Percentiles rank a stretch among this genome's conserved stretches.
phyloP scores from a whole-genome alignment of 2,797 vertebrate genomes.

The Denticeps clupeoides region DNA sequence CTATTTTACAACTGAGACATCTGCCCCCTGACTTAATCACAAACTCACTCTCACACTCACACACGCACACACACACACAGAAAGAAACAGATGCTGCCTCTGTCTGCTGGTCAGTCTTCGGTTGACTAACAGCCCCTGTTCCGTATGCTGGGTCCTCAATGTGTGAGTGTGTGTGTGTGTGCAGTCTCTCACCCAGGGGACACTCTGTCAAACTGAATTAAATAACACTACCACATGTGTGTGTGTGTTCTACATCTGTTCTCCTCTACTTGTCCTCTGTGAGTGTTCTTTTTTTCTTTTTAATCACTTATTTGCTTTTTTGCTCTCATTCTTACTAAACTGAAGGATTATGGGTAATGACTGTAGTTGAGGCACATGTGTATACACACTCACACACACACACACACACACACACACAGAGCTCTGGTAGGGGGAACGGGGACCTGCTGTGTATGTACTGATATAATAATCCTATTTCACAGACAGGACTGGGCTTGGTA shows the following conservation, averaged over 20 bases:
- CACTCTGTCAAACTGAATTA: too few relatives aligned
- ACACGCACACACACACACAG: neutral
- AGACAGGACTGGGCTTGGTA: too few relatives aligned
- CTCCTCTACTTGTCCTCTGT: neutral
- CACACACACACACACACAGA: conserved; percentile 1
- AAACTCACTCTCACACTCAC: neutral
- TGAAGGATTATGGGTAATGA: neutral
- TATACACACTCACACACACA: neutral
- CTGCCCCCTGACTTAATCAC: neutral
- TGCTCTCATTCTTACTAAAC: neutral
- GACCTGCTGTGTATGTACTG: too few relatives aligned
- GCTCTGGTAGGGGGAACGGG: too few relatives aligned
- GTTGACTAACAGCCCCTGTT: neutral
- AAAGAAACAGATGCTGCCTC: neutral
- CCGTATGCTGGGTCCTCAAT: neutral
- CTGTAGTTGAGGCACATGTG: neutral
- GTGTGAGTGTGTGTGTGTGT: neutral
- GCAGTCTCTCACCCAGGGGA: too few relatives aligned
- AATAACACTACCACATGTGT: too few relatives aligned
- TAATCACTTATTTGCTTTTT: neutral
- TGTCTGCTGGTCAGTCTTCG: neutral
- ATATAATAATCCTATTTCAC: too few relatives aligned
- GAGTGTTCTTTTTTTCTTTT: too few relatives aligned
- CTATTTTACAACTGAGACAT: neutral
- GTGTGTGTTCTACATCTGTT: neutral